Evolutionary conservation across 1,140 invertebrate genomes (phyloP), one percentile per base, ranked within the genome.

Genomic region (Belonocnema kinseyi): DNA sequence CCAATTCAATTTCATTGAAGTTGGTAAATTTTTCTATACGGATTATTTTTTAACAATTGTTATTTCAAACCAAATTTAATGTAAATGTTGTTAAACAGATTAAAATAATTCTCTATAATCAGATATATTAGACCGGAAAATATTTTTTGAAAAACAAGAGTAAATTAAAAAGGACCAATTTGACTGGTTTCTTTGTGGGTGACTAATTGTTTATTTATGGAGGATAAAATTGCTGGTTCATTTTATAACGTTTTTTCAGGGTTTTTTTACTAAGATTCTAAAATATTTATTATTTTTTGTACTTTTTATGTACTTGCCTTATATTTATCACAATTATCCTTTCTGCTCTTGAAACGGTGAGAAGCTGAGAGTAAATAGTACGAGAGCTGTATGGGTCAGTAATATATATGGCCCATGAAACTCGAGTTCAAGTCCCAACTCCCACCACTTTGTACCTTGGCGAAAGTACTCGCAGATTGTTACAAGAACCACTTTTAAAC

Each of bases 381-480:
- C 81, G 85, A 88, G 86, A 84, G 76, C 84, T 85, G 85, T 79
- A 87, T 83, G 83, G 74, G 75, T 80, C 80, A 81, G 82, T 84
- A 78, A 82, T 88, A 86, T 89, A 88, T 88, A 86, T 85, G 81
- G 84, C 82, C 83, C 84, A 85, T 85, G 83, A 82, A 81, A 82
- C 84, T 82, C 85, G 85, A 85, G 83, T 89, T 87, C 85, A 87
- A 87, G 86, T 89, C 88, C 79, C 81, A 80, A 77, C 88, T 90
- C 88, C 88, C 88, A 89, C 88, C 88, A 89, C 88, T 88, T 84
- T 83, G 76, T 80, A 82, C 80, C 87, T 83, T 82, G 86, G 89
- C 88, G 89, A 90, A 90, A 90, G 89, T 88, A 90, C 85, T 86
- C 81, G 78, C 77, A 76, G 85, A 83, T 84, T 83, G 81, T 74